phyloP scores from a whole-genome alignment of 2,888 invertebrate genomes.

The Parnassius smintheus region DNA sequence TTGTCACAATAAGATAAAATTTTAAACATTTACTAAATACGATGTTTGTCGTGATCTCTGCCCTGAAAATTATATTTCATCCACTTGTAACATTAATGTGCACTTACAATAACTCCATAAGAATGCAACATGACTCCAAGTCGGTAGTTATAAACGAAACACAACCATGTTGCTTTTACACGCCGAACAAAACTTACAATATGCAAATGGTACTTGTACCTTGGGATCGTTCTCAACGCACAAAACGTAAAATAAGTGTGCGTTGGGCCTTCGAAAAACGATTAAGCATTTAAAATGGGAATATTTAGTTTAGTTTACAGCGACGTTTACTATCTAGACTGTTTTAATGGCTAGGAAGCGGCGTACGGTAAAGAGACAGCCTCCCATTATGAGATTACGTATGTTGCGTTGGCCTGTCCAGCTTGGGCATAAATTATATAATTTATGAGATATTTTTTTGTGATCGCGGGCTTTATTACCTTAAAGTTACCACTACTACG shows the following conservation, averaged over 20 bases:
- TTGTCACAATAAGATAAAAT: not conserved
- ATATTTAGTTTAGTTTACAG: conserved; percentile 69
- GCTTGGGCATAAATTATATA: conserved; percentile 64
- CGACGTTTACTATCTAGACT: conserved; percentile 74
- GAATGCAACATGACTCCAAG: not conserved
- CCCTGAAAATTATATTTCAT: conserved; percentile 3
- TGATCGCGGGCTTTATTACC: conserved; percentile 48
- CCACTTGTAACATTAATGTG: conserved; percentile 1
- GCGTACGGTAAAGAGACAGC: conserved; percentile 54
- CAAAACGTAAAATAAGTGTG: conserved; percentile 39
- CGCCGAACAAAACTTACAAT: conserved; percentile 10
- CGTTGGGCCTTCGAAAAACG: conserved; percentile 48
- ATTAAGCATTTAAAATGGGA: conserved; percentile 63
- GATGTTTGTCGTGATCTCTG: not conserved
- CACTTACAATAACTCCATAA: conserved; percentile 11
- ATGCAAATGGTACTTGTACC: conserved; percentile 31
- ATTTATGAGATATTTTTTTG: conserved; percentile 65
- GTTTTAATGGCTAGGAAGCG: conserved; percentile 71
- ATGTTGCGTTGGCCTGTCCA: conserved; percentile 58
- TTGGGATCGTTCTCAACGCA: conserved; percentile 24
- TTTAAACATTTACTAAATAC: not conserved
- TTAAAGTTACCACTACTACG: conserved; percentile 28
- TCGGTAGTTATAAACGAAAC: not conserved
- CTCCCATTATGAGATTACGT: conserved; percentile 51
- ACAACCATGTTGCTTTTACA: conserved; percentile 2